Percentiles rank a stretch among this genome's conserved stretches.
phyloP scores from a whole-genome alignment of 2,113 vertebrate genomes.

The Apus apus region DNA sequence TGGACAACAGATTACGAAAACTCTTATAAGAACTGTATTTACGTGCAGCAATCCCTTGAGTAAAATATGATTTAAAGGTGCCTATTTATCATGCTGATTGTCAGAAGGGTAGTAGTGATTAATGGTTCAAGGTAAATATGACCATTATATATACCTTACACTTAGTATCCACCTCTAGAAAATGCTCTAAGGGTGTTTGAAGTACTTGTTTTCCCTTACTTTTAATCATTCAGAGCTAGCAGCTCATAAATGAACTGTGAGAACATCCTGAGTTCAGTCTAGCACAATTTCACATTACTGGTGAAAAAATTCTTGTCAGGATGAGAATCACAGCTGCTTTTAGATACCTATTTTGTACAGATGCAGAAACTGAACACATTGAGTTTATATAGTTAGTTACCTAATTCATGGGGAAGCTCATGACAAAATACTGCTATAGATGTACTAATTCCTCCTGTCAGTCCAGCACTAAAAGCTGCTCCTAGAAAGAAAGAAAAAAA shows the following conservation, averaged over 20 bases:
- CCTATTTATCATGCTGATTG: background rate
- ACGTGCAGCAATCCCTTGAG: background rate
- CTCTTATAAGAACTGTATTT: background rate
- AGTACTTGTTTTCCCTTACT: background rate
- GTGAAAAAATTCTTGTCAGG: background rate
- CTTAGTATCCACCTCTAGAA: background rate
- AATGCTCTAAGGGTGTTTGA: background rate
- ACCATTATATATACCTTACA: background rate
- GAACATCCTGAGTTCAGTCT: background rate
- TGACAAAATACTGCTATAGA: slow-evolving; percentile 99
- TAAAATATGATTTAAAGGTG: background rate
- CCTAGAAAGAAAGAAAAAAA: slow-evolving; percentile 74
- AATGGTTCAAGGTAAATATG: background rate
- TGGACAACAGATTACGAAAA: background rate
- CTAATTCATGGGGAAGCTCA: slow-evolving; percentile 96
- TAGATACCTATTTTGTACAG: background rate
- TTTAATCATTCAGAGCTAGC: background rate
- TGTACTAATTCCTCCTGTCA: slow-evolving; percentile 96
- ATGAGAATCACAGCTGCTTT: background rate
- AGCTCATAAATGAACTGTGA: background rate
- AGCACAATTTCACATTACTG: background rate
- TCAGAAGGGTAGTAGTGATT: background rate
- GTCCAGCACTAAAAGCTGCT: slow-evolving; percentile 93
- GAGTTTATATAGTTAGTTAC: slow-evolving; percentile 73
- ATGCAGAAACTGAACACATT: background rate